Percentiles rank a stretch among this genome's conserved stretches.
Conservation (phyloP, 1,140 invertebrate species). For the Cydia fagiglandana region DNA sequence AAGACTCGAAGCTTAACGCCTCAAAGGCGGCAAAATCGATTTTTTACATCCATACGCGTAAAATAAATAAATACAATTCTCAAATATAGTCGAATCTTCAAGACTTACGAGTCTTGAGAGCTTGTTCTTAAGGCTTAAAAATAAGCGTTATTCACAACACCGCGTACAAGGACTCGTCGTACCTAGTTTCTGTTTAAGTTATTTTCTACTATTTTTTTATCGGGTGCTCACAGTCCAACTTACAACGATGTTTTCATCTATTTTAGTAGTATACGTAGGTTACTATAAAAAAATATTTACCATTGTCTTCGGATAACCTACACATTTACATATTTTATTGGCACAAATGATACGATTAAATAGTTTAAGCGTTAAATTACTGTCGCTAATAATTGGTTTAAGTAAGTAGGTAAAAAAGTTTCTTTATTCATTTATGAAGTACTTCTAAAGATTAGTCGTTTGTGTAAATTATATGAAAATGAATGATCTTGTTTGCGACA, state of each 20-base stretch:
- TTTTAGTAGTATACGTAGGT: constrained; percentile 49
- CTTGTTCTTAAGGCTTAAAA: too few species aligned
- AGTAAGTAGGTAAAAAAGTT: constrained; percentile 16
- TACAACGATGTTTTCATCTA: constrained; percentile 69
- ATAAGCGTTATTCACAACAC: too few species aligned
- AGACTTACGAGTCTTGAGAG: too few species aligned
- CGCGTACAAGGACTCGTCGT: too few species aligned
- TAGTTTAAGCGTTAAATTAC: constrained; percentile 60
- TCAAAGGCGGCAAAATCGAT: too few species aligned
- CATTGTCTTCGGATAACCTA: constrained; percentile 57
- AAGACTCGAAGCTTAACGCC: too few species aligned
- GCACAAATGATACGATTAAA: constrained; percentile 61
- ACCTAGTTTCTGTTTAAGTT: constrained; percentile 31
- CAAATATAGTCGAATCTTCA: too few species aligned
- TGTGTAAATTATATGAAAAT: background rate
- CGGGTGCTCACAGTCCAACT: constrained; percentile 37
- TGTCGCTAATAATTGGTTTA: constrained; percentile 47
- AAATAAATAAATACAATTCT: too few species aligned
- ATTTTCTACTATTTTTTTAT: constrained; percentile 32
- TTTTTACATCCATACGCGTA: too few species aligned
- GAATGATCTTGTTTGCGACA: constrained; percentile 10
- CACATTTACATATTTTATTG: constrained; percentile 71
- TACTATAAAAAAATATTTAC: constrained; percentile 38
- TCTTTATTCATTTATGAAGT: background rate
- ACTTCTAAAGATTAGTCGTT: background rate